phyloP scores from a whole-genome alignment of 2,113 vertebrate genomes.

The Sclerurus mexicanus region DNA sequence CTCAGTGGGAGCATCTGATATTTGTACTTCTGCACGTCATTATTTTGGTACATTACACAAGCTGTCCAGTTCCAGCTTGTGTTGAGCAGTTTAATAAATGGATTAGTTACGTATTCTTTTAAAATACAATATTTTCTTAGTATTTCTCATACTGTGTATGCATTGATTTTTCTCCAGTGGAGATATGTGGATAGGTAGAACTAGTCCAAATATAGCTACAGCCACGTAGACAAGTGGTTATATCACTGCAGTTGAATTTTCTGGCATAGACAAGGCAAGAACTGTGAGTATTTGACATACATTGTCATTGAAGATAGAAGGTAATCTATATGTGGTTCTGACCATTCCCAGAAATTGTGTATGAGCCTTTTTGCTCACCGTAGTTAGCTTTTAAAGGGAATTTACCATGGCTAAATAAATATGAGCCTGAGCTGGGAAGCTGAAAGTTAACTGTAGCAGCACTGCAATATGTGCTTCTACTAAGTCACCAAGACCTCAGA shows the following conservation, averaged over 20 bases:
- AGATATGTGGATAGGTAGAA: neutral
- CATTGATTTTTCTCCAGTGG: neutral
- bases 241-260: neutral
- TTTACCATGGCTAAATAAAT: fast-evolving
- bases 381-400: neutral
- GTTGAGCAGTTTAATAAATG: neutral
- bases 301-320: neutral
- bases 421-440: neutral
- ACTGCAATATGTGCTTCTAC: neutral
- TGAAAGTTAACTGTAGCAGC: neutral
- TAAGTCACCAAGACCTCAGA: neutral
- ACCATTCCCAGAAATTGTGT: neutral
- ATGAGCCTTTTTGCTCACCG: neutral
- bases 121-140: neutral
- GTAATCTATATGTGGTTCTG: neutral
- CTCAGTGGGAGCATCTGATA: neutral
- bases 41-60: neutral
- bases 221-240: neutral
- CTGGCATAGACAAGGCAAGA: neutral
- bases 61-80: neutral
- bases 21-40: neutral
- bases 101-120: fast-evolving
- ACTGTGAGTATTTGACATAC: neutral
- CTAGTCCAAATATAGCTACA: neutral
- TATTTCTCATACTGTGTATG: neutral